These are phyloP conservation scores for Limnothrissa miodon DNA, from an alignment of 2,113 vertebrate genomes.

Conservation along the genomic window DNA sequence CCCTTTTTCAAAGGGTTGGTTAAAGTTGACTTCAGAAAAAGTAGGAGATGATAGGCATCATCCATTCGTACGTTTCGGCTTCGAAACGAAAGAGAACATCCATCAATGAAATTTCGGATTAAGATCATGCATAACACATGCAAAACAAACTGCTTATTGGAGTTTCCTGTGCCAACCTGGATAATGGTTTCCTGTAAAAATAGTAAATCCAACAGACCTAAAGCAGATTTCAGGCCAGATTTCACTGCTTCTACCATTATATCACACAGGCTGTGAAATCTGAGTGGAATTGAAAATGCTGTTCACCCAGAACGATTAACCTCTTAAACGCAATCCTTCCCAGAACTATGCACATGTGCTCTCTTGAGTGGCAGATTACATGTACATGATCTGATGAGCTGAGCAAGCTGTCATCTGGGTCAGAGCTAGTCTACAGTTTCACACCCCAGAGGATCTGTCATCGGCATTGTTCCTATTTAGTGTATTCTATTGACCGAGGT, in stretches of 20 bases:
- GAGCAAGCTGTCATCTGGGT: conserved; percentile 46
- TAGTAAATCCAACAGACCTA: neutral
- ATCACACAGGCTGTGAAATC: neutral
- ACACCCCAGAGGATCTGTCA: conserved; percentile 35
- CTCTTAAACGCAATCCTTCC: conserved; percentile 33
- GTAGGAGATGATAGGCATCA: too few species aligned
- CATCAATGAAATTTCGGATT: neutral
- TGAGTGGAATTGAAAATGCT: conserved; percentile 13
- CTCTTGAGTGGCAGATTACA: conserved; percentile 39
- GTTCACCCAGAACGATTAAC: conserved; percentile 34
- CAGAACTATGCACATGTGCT: conserved; percentile 42
- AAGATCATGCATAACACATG: conserved; percentile 2
- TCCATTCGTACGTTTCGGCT: too few species aligned
- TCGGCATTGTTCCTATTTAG: conserved; percentile 26
- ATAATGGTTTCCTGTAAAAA: neutral
- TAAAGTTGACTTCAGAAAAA: too few species aligned
- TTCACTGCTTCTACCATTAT: neutral
- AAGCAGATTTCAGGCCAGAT: neutral
- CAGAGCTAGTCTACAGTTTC: conserved; percentile 41
- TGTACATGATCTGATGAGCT: conserved; percentile 42
- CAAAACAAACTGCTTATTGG: neutral
- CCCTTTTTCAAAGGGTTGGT: too few species aligned
- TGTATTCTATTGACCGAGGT: conserved; percentile 18
- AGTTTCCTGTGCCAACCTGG: neutral
- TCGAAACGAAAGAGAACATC: too few species aligned